Evolutionary conservation across 2,888 invertebrate genomes (phyloP).

Genomic region (Quadriops clusia): DNA sequence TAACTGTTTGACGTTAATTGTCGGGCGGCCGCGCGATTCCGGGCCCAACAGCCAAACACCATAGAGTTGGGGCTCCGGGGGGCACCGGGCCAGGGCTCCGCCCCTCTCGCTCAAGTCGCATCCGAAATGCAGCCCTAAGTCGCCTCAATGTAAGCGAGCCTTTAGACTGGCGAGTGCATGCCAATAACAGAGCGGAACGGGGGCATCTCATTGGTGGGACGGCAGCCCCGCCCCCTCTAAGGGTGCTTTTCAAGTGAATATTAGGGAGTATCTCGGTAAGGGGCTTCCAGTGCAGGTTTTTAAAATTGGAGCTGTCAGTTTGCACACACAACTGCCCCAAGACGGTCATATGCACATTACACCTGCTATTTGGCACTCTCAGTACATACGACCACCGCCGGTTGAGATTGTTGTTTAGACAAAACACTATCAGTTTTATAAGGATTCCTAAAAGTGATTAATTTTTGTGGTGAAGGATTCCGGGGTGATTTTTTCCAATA

Average conservation of each 20-base stretch:
- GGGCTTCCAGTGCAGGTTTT: conserved; percentile 30
- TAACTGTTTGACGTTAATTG: conserved; percentile 36
- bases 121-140: conserved; percentile 16
- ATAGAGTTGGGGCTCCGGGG: conserved; percentile 16
- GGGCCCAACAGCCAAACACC: conserved; percentile 14
- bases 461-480: too few species aligned
- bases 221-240: conserved; percentile 37
- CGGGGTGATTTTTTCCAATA: too few species aligned
- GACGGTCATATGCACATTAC: conserved; percentile 19
- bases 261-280: conserved; percentile 37
- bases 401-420: too few species aligned
- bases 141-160: conserved; percentile 17
- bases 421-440: too few species aligned
- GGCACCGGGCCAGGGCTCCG: conserved; percentile 21
- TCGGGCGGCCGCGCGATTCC: conserved; percentile 15
- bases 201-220: conserved; percentile 51
- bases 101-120: conserved; percentile 18
- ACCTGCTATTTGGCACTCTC: too few species aligned
- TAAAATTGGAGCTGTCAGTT: conserved; percentile 36
- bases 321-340: conserved; percentile 29
- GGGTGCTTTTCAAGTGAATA: conserved; percentile 32
- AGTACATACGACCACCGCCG: too few species aligned
- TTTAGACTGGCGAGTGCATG: conserved; percentile 18
- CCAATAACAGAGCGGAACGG: conserved; percentile 50
- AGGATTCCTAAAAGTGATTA: too few species aligned